Conservation (phyloP, 2,797 vertebrate species). For the Anableps anableps region DNA sequence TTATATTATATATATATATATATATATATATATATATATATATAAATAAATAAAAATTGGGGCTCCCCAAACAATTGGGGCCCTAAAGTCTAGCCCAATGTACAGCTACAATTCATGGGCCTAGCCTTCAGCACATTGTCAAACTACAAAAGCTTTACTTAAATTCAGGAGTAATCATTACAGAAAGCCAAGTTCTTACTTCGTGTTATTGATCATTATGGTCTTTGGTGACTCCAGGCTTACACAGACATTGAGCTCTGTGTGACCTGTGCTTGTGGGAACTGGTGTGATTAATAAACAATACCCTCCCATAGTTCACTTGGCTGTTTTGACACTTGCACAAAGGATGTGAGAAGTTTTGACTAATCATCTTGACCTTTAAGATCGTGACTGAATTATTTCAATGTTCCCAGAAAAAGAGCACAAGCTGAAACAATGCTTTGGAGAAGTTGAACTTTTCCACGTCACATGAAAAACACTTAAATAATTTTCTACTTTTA, state of each 20-base stretch:
- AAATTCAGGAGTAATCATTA: not conserved
- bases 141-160: not conserved
- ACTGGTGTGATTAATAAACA: slow-evolving; percentile 29
- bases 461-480: not conserved
- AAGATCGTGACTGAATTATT: slow-evolving; percentile 17
- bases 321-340: slow-evolving; percentile 14
- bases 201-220: not conserved
- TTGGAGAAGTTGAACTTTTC: not conserved
- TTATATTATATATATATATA: too few relatives aligned
- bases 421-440: too few relatives aligned
- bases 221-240: not conserved
- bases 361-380: slow-evolving; percentile 54
- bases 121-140: not conserved
- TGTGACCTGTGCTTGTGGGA: slow-evolving; percentile 14
- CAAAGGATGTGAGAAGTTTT: slow-evolving; percentile 49
- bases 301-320: slow-evolving; percentile 31
- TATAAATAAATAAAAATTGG: too few relatives aligned
- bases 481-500: not conserved
- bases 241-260: not conserved
- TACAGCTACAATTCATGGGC: too few relatives aligned
- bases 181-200: not conserved
- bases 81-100: too few relatives aligned
- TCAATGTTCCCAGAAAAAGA: not conserved
- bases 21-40: too few relatives aligned
- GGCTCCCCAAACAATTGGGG: too few relatives aligned